These are phyloP conservation scores for Synergus umbraculus DNA, from an alignment of 2,888 invertebrate genomes.

Conservation along the genomic window DNA sequence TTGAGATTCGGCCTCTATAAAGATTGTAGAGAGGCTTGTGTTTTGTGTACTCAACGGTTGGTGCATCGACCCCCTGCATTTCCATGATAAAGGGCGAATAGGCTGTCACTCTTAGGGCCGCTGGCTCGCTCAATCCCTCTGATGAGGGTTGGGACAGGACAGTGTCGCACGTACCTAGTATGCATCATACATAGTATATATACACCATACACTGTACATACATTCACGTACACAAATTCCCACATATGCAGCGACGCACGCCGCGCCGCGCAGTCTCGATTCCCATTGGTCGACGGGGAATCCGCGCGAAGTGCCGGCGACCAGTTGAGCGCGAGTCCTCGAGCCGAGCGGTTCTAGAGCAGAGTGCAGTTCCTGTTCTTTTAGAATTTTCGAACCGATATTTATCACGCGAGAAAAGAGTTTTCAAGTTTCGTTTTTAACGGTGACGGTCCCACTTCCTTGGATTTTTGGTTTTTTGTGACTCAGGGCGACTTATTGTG, in stretches of 20 bases:
- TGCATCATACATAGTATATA: slow-evolving; percentile 32
- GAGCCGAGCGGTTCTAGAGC: slow-evolving; percentile 68
- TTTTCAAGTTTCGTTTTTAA: neutral
- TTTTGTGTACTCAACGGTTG: slow-evolving; percentile 42
- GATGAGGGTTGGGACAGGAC: slow-evolving; percentile 31
- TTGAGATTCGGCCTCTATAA: slow-evolving; percentile 35
- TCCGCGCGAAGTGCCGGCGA: slow-evolving; percentile 72
- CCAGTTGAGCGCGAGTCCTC: slow-evolving; percentile 76
- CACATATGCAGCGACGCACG: slow-evolving; percentile 40
- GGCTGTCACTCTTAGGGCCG: slow-evolving; percentile 40
- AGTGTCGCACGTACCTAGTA: neutral
- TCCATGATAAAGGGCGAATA: slow-evolving; percentile 57
- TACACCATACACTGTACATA: neutral
- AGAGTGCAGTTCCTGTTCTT: slow-evolving; percentile 42
- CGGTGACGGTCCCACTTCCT: neutral
- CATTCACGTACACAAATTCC: slow-evolving; percentile 24
- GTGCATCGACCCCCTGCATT: slow-evolving; percentile 51
- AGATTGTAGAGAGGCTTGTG: neutral
- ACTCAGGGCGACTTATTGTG: slow-evolving; percentile 15
- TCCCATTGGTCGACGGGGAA: slow-evolving; percentile 67
- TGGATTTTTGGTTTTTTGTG: neutral
- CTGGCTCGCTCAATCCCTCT: slow-evolving; percentile 40
- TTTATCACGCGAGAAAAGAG: slow-evolving; percentile 19
- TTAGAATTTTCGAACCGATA: slow-evolving; percentile 26
- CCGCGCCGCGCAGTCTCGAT: slow-evolving; percentile 73